Percentiles rank a stretch among this genome's conserved stretches.
phyloP scores from a whole-genome alignment of 2,888 invertebrate genomes.

The Mimachlamys varia region DNA sequence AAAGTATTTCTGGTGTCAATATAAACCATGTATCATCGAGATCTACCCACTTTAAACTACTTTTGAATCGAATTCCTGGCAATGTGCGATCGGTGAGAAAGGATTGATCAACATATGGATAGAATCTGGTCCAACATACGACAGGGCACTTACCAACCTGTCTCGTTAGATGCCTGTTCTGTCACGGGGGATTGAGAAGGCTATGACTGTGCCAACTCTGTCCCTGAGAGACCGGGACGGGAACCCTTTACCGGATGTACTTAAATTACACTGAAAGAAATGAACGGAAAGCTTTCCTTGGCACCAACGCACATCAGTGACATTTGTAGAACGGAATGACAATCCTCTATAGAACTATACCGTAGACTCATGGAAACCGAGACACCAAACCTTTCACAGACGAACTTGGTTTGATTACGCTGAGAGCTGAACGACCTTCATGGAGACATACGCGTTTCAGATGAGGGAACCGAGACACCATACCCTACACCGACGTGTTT shows the following conservation, averaged over 20 bases:
- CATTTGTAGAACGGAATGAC: no score
- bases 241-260: background rate
- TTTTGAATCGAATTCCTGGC: background rate
- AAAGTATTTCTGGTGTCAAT: background rate
- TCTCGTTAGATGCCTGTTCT: background rate
- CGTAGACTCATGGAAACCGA: no score
- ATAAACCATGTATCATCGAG: background rate
- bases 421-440: no score
- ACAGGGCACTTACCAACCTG: background rate
- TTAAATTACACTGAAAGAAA: background rate
- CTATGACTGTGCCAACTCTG: background rate
- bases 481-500: no score
- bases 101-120: background rate
- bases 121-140: background rate
- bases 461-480: no score
- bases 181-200: background rate
- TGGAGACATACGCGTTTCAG: no score
- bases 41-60: background rate
- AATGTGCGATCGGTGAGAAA: background rate
- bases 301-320: no score
- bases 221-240: background rate
- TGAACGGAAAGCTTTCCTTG: background rate
- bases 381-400: no score
- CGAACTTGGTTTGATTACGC: no score
- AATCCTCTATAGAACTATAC: no score